Evolutionary conservation across 35 echinoderm and acorn worm genomes (phyloP).

Genomic region (Lytechinus pictus): DNA sequence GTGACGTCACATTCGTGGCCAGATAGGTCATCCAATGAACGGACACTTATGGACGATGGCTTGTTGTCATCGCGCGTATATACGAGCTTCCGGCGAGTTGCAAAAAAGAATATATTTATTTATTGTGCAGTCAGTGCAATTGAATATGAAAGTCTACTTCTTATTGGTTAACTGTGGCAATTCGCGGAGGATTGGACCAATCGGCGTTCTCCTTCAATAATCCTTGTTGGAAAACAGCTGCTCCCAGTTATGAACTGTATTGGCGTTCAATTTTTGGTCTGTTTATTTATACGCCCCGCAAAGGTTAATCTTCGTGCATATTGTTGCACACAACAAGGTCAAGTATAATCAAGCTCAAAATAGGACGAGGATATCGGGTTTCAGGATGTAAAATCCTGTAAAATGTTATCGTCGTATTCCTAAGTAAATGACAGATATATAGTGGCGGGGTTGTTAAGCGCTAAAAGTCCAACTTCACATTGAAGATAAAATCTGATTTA

Average conservation of each 20-base stretch:
- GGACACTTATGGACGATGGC: background rate
- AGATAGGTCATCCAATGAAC: background rate
- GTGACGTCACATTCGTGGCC: background rate
- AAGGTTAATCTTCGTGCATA: no score
- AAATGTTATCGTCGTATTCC: background rate
- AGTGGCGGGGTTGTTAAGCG: background rate
- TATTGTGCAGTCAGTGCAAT: conserved; percentile 7
- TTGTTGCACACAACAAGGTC: no score
- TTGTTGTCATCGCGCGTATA: background rate
- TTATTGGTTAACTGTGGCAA: background rate
- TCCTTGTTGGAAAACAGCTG: background rate
- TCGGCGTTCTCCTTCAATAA: background rate
- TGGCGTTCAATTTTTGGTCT: background rate
- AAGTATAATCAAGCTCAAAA: no score
- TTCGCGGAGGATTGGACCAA: background rate
- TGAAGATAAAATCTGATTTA: no score
- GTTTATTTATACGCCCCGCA: no score
- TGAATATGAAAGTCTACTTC: background rate
- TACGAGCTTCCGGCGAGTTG: background rate
- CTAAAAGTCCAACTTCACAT: no score
- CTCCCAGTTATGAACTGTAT: background rate
- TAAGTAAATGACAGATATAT: background rate
- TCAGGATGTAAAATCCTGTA: background rate
- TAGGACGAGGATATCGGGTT: background rate
- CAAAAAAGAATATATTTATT: background rate